A percentile compares a stretch with the other conserved stretches of the same genome.
Conservation (phyloP, 2,888 invertebrate genomes). For the Nineta flava region DNA sequence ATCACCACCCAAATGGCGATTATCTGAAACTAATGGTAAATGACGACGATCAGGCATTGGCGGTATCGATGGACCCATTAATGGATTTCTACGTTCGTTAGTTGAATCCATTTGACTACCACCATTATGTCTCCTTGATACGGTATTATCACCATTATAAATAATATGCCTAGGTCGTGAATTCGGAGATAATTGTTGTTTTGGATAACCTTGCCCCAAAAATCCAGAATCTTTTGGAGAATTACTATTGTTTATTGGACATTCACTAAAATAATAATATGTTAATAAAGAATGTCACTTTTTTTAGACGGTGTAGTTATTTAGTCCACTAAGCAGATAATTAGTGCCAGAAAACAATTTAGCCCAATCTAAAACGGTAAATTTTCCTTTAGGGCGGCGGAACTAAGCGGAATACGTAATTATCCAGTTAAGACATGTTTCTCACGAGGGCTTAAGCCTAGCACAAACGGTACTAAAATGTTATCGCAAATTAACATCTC, state of each 20-base stretch:
- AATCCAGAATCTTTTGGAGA: conserved; percentile 26
- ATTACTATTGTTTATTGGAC: conserved; percentile 22
- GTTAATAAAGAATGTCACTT: no score
- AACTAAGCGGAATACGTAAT: no score
- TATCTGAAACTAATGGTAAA: neutral
- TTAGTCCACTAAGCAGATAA: no score
- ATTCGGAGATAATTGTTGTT: conserved; percentile 26
- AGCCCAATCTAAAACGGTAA: no score
- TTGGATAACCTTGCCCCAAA: conserved; percentile 25
- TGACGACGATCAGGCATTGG: conserved; percentile 4
- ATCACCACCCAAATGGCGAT: neutral
- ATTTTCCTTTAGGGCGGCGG: no score
- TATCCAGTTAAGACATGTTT: no score
- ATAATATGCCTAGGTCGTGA: conserved; percentile 24
- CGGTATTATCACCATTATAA: conserved; percentile 21
- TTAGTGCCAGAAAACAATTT: no score
- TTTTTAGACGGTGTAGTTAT: no score
- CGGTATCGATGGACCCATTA: conserved; percentile 8
- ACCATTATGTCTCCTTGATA: conserved; percentile 16
- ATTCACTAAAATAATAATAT: conserved; percentile 20
- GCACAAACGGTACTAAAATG: no score
- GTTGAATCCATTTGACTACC: conserved; percentile 16
- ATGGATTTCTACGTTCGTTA: conserved; percentile 22
- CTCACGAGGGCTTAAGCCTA: no score
- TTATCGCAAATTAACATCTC: no score